Conservation (phyloP, 2,113 vertebrate species). For the Anguilla rostrata region DNA sequence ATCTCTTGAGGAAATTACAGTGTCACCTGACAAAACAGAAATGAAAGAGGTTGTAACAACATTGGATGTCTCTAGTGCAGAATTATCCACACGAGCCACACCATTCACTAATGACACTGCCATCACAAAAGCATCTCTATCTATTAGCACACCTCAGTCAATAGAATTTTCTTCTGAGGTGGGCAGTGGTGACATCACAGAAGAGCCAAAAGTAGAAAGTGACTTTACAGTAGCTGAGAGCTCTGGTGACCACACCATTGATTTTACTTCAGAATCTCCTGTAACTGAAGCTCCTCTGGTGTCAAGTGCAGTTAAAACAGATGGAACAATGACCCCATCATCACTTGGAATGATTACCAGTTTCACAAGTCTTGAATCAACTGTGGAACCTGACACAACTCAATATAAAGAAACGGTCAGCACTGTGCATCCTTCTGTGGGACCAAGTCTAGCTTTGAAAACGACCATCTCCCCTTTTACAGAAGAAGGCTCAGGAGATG, state of each 20-base stretch:
- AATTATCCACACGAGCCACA: too few species aligned
- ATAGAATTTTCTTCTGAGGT: background rate
- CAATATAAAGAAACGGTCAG: background rate
- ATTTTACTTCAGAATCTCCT: slow-evolving; percentile 17
- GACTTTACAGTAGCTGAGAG: background rate
- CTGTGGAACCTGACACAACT: background rate
- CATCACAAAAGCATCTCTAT: background rate
- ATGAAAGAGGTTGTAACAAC: too few species aligned
- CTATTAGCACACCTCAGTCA: background rate
- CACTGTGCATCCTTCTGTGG: too few species aligned
- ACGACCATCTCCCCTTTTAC: too few species aligned
- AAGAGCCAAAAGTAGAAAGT: background rate
- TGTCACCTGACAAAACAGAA: too few species aligned
- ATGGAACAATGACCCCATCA: background rate
- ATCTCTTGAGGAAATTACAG: too few species aligned
- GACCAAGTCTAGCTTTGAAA: too few species aligned
- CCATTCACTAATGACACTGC: background rate
- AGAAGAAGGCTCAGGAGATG: too few species aligned
- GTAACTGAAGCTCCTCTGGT: slow-evolving; percentile 23
- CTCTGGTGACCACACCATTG: background rate
- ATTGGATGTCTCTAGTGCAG: too few species aligned
- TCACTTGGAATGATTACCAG: background rate
- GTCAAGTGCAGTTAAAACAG: background rate
- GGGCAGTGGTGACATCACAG: background rate
- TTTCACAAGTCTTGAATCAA: background rate